These are phyloP conservation scores for Oreochromis niloticus DNA, from an alignment of 2,113 vertebrate genomes.

Conservation along the genomic window DNA sequence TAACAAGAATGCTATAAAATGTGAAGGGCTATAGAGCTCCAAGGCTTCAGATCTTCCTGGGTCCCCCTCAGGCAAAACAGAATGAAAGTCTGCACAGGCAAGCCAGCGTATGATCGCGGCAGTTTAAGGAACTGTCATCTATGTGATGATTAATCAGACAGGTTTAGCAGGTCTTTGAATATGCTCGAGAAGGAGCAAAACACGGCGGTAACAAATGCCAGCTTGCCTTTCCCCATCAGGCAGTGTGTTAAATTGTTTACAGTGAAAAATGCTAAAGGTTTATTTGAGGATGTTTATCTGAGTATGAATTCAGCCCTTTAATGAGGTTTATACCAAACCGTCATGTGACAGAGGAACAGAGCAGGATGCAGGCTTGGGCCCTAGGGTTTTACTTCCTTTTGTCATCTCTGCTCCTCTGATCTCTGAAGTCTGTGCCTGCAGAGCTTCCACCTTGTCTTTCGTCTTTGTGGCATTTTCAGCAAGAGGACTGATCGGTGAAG, in stretches of 20 bases:
- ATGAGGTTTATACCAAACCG: not conserved
- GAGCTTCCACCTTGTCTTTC: not conserved
- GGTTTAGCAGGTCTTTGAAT: slow-evolving; percentile 30
- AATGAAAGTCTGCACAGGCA: slow-evolving; percentile 9
- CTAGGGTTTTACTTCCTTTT: not conserved
- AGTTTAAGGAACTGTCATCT: slow-evolving; percentile 28
- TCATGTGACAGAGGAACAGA: not conserved
- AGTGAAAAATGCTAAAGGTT: not conserved
- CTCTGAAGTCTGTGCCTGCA: slow-evolving; percentile 9
- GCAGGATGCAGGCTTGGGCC: not conserved
- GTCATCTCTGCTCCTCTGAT: slow-evolving; percentile 2
- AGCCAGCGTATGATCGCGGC: slow-evolving; percentile 28
- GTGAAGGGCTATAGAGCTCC: not conserved
- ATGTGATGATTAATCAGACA: slow-evolving; percentile 37
- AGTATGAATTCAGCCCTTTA: not conserved
- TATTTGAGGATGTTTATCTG: slow-evolving; percentile 1
- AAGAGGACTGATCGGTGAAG: not conserved
- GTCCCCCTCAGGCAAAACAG: slow-evolving; percentile 39
- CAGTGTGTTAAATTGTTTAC: slow-evolving; percentile 10
- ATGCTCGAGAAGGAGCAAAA: not conserved
- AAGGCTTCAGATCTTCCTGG: slow-evolving; percentile 21
- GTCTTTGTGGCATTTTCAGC: not conserved
- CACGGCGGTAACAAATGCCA: not conserved
- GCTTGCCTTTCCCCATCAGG: not conserved
- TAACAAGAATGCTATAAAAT: slow-evolving; percentile 6